Conservation (phyloP, 2,888 invertebrate species). For the Ypsolopha sequella region DNA sequence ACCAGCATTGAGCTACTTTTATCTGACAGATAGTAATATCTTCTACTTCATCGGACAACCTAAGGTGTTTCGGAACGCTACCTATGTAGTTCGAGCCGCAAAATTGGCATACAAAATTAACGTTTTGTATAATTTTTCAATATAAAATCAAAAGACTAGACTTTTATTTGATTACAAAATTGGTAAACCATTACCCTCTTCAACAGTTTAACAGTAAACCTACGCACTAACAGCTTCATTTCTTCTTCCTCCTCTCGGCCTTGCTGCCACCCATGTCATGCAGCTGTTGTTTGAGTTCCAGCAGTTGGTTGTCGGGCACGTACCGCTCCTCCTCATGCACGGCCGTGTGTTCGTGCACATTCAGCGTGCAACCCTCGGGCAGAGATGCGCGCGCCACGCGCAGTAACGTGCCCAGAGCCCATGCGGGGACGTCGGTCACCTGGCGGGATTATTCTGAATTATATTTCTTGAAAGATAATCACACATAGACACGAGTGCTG, state of each 20-base stretch:
- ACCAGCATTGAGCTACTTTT: no score
- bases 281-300: constrained; percentile 81
- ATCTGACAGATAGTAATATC: no score
- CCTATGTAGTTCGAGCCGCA: no score
- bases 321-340: constrained; percentile 79
- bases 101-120: no score
- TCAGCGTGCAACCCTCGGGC: constrained; percentile 83
- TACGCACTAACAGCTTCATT: constrained; percentile 15
- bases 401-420: constrained; percentile 77
- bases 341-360: constrained; percentile 75
- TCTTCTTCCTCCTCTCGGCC: constrained; percentile 50
- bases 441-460: constrained; percentile 16
- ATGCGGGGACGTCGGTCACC: constrained; percentile 73
- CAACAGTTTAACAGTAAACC: background rate
- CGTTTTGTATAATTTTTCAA: no score
- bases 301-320: constrained; percentile 86
- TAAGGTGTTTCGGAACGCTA: no score
- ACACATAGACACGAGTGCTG: no score
- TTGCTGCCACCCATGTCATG: constrained; percentile 74
- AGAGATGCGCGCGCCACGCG: constrained; percentile 79
- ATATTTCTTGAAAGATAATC: no score
- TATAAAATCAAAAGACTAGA: background rate
- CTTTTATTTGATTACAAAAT: background rate
- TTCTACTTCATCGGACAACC: no score
- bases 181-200: background rate